Evolutionary conservation across 2,797 vertebrate genomes (phyloP), one percentile per base, ranked within the genome.

Genomic region (Coregonus suidteri): DNA sequence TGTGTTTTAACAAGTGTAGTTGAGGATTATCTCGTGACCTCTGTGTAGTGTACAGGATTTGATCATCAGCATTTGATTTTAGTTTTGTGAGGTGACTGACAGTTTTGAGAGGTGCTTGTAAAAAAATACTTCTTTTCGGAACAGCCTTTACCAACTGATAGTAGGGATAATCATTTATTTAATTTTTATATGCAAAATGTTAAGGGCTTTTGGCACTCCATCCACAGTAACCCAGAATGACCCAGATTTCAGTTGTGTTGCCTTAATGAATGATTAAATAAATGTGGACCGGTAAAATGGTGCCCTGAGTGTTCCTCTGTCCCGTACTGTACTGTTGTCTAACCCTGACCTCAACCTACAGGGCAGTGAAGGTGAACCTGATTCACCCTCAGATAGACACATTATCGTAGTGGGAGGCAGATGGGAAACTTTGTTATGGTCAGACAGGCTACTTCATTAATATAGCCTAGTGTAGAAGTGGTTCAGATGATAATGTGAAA

Each of bases 191-290:
- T 95, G 93, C 93, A 94, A 94, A 94, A 91, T 76, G 86, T 93
- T 91, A 94, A 94, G 94, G 94, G 93, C 94, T 95, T 94, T 94
- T 91, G 91, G 91, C 92, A 89, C 95, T 97, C 96, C 96, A 97
- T 98, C 96, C 97, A 97, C 96, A 97, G 96, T 94, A 93, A 92
- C 89, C 93, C 87, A 85, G 92, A 93, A 93, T 87, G 79, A 92
- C 90, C 91, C 90, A 87, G 72, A 88, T 91, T 93, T 94, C 92
- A 92, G 93, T 95, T 95, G 93, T 95, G 94, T 95, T 94, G 94
- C 94, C 94, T 95, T 95, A 94, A 88, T 82, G 81, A 90, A 91
- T 90, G 83, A 86, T 85, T 91, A 88, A 88, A 89, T 74, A 87
- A 85, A 82, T 6, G 62, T 86, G 91, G 92, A 88, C 92, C 91